A percentile compares a stretch with the other conserved stretches of the same genome.
Conservation (phyloP, 2,797 vertebrate species). For the Poeciliopsis infans region DNA sequence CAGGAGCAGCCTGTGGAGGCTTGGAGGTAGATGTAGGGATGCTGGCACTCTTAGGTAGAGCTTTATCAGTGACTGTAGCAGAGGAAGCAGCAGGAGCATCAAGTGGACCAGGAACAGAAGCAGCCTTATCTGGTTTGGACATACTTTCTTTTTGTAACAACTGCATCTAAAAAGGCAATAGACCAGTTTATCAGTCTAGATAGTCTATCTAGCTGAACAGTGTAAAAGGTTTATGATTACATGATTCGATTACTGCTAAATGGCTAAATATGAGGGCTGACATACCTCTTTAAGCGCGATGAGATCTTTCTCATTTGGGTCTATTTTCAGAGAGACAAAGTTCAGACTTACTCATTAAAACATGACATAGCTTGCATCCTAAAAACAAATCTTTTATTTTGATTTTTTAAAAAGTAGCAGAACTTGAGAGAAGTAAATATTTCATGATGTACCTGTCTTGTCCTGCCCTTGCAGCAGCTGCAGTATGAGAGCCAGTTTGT, state of each 20-base stretch:
- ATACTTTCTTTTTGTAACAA: slow-evolving; percentile 62
- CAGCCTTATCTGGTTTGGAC: slow-evolving; percentile 49
- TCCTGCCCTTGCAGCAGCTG: slow-evolving; percentile 81
- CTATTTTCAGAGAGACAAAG: slow-evolving; percentile 51
- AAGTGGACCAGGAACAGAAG: slow-evolving; percentile 24
- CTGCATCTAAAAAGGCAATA: slow-evolving; percentile 54
- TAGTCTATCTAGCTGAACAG: too few relatives aligned
- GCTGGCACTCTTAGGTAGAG: slow-evolving; percentile 43
- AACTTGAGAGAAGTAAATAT: not conserved
- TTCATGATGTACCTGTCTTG: slow-evolving; percentile 72
- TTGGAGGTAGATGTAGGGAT: slow-evolving; percentile 41
- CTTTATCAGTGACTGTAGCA: slow-evolving; percentile 33
- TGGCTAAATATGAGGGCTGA: not conserved
- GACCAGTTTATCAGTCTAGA: not conserved
- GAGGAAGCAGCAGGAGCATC: slow-evolving; percentile 36
- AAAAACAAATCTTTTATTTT: not conserved
- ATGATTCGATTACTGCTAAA: not conserved
- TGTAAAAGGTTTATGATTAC: not conserved
- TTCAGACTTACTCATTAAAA: not conserved
- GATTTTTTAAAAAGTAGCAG: not conserved
- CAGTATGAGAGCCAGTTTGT: slow-evolving; percentile 84
- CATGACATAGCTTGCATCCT: not conserved
- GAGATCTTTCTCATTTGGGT: slow-evolving; percentile 66
- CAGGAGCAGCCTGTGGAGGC: slow-evolving; percentile 49
- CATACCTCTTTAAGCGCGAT: slow-evolving; percentile 72